Evolutionary conservation across 2,113 vertebrate genomes (phyloP).

Genomic region (Notechis scutatus): DNA sequence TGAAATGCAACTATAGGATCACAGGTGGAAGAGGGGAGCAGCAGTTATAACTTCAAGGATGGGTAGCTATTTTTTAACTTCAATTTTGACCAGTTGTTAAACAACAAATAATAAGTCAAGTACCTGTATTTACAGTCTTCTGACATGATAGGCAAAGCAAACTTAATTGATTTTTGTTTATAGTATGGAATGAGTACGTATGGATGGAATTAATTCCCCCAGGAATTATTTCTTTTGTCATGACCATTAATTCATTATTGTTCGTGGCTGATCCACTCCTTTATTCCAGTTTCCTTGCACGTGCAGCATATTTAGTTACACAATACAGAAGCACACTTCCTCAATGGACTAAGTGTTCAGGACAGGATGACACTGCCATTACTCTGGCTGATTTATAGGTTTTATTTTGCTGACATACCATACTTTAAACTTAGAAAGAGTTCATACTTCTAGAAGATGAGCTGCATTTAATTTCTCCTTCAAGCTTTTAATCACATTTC

Average conservation of each 20-base stretch:
- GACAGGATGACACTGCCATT: background rate
- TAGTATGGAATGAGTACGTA: background rate
- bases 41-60: background rate
- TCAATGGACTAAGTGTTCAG: background rate
- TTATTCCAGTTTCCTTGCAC: background rate
- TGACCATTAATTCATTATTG: background rate
- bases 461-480: fast-evolving
- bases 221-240: background rate
- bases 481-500: background rate
- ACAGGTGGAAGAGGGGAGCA: background rate
- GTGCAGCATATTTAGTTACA: background rate
- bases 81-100: background rate
- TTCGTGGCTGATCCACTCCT: background rate
- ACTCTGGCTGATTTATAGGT: background rate
- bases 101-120: background rate
- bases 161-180: background rate
- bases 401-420: fast-evolving
- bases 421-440: background rate
- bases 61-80: background rate
- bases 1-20: too few relatives aligned
- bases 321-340: background rate
- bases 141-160: background rate
- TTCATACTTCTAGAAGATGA: background rate
- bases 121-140: background rate
- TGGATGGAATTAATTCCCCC: conserved; percentile 41